phyloP scores from a whole-genome alignment of 2,797 vertebrate species.

The Carapus acus region DNA sequence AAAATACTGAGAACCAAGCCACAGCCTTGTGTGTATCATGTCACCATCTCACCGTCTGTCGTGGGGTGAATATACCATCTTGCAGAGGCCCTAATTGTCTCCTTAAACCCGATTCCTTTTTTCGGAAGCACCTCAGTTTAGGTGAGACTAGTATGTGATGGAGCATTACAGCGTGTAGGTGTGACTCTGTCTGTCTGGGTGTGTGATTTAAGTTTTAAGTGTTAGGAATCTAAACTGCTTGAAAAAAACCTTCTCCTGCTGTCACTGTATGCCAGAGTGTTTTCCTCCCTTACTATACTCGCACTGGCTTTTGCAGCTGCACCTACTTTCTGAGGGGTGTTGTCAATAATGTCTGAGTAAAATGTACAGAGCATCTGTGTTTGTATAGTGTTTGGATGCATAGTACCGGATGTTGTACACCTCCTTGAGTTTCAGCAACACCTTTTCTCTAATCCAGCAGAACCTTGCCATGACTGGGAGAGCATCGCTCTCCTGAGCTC shows the following conservation, averaged over 20 bases:
- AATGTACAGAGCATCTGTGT: not conserved
- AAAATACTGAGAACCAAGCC: not conserved
- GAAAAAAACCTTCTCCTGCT: not conserved
- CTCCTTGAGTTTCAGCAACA: not conserved
- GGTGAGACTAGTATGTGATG: not conserved
- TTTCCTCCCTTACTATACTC: not conserved
- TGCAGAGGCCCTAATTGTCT: not conserved
- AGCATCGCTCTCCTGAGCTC: conserved; percentile 39
- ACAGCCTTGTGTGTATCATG: not conserved
- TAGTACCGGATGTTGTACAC: not conserved
- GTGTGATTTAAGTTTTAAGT: not conserved
- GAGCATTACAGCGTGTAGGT: not conserved
- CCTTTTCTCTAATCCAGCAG: conserved; percentile 7
- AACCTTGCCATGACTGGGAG: conserved; percentile 13
- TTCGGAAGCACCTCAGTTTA: not conserved
- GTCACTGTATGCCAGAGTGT: not conserved
- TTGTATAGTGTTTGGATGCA: conserved; percentile 8
- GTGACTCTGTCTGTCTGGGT: not conserved
- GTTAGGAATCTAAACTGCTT: not conserved
- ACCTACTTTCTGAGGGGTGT: not conserved
- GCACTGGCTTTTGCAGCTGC: not conserved
- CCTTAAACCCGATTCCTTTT: not conserved
- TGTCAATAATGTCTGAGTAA: not conserved
- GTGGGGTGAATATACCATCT: not conserved
- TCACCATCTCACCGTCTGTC: not conserved